These are phyloP conservation scores for Mastomys natalensis DNA, from an alignment of 2,113 vertebrate species.

Conservation along the genomic window DNA sequence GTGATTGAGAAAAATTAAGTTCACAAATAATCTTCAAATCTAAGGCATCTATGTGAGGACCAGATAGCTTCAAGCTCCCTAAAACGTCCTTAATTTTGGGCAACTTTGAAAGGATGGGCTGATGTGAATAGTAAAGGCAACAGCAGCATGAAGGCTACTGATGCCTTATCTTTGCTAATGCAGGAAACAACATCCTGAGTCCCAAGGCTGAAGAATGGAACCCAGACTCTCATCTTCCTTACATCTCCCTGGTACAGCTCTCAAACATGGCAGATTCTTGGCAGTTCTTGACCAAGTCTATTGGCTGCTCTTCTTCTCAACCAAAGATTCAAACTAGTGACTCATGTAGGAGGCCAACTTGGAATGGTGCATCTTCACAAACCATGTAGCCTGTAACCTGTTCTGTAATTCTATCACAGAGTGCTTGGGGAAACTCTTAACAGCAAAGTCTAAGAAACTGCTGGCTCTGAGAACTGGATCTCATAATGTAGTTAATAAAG, in stretches of 20 bases:
- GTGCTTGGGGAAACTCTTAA: neutral
- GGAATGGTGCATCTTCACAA: neutral
- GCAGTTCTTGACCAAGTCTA: neutral
- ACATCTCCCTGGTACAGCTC: neutral
- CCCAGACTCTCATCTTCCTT: neutral
- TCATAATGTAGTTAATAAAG: neutral
- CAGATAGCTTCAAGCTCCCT: neutral
- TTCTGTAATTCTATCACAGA: constrained; percentile 16
- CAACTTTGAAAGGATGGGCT: constrained; percentile 41
- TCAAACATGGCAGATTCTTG: neutral
- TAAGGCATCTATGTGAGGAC: neutral
- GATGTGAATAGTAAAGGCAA: neutral
- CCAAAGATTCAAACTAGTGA: neutral
- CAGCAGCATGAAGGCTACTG: neutral
- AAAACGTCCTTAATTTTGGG: neutral
- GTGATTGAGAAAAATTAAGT: neutral
- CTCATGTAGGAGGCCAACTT: neutral
- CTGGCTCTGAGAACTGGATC: neutral
- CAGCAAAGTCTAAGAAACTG: neutral
- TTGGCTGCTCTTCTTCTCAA: neutral
- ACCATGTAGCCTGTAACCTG: neutral
- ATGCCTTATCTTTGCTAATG: neutral
- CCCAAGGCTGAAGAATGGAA: neutral
- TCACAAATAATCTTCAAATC: constrained; percentile 20
- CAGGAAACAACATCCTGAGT: neutral